These are phyloP conservation scores for Mycetomoellerius zeteki DNA, from an alignment of 1,140 invertebrate species.

Conservation along the genomic window DNA sequence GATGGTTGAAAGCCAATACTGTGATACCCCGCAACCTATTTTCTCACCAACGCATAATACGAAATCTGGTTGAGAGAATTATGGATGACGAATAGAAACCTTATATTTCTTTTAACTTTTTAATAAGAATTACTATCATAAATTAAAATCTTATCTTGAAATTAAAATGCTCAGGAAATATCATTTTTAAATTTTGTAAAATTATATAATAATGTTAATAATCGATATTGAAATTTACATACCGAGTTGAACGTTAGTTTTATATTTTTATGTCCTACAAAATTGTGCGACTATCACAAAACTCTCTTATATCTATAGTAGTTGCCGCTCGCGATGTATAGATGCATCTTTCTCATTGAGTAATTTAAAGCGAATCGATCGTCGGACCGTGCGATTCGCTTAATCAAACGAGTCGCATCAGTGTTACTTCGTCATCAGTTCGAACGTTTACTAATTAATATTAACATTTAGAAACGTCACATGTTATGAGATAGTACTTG, in stretches of 20 bases:
- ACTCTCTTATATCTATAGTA: neutral
- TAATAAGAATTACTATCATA: neutral
- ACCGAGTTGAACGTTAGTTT: neutral
- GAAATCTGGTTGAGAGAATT: neutral
- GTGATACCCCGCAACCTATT: neutral
- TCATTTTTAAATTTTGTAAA: neutral
- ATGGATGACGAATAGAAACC: neutral
- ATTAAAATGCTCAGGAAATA: neutral
- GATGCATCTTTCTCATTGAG: constrained; percentile 43
- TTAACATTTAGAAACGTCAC: neutral
- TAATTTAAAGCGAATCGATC: constrained; percentile 57
- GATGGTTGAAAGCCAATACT: constrained; percentile 10
- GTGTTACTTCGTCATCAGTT: neutral
- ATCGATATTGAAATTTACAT: neutral
- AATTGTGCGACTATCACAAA: neutral
- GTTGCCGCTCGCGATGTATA: neutral
- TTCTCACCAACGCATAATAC: neutral
- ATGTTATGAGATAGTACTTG: no score
- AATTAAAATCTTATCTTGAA: constrained; percentile 6
- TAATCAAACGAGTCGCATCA: neutral
- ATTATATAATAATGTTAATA: neutral
- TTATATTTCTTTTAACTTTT: neutral
- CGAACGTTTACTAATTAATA: neutral
- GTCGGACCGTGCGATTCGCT: constrained; percentile 15
- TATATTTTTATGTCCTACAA: neutral